Conservation (phyloP, 2,797 vertebrate genomes). For the Acestrorhynchus altus region DNA sequence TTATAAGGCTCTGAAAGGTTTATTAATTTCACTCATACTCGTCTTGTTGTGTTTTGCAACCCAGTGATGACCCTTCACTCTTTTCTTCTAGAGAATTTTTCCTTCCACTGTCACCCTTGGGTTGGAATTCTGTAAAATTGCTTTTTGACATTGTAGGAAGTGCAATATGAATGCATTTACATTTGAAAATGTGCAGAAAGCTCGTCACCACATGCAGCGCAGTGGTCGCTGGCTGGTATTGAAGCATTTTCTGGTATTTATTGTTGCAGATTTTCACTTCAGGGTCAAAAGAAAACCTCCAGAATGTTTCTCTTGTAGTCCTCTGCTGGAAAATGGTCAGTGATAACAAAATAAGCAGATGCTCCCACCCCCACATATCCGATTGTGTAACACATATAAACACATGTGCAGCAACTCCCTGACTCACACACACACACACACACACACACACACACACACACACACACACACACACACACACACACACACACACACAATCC, state of each 20-base stretch:
- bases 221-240: too few relatives aligned
- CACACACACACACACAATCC: neutral
- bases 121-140: too few relatives aligned
- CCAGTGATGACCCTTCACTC: too few relatives aligned
- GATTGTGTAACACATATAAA: conserved; percentile 27
- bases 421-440: conserved; percentile 7
- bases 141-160: too few relatives aligned
- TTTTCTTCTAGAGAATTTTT: too few relatives aligned
- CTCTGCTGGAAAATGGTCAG: conserved; percentile 30
- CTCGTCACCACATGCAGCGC: too few relatives aligned
- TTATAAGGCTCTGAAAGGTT: too few relatives aligned
- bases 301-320: neutral
- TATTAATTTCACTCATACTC: too few relatives aligned
- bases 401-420: neutral
- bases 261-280: neutral
- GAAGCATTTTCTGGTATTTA: neutral
- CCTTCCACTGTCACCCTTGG: too few relatives aligned
- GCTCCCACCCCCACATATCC: conserved; percentile 14
- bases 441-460: neutral
- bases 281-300: neutral
- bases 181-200: too few relatives aligned
- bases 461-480: neutral
- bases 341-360: conserved; percentile 53
- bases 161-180: too few relatives aligned
- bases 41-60: too few relatives aligned